Percentiles rank a stretch among this genome's conserved stretches.
These are phyloP conservation scores for Bellardia pandia DNA, from an alignment of 2,888 invertebrate genomes.

Conservation along the genomic window DNA sequence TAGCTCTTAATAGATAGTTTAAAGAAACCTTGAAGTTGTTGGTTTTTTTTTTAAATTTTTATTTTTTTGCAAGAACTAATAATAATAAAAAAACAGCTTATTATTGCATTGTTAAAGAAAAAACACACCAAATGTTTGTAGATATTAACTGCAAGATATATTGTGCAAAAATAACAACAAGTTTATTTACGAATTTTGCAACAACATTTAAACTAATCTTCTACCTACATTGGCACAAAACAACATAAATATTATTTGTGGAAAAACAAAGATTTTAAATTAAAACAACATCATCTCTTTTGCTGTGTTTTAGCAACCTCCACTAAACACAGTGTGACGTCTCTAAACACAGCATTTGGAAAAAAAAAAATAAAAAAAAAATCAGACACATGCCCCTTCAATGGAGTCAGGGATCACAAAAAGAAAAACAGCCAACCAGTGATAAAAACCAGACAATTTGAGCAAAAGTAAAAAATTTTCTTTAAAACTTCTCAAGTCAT, in stretches of 20 bases:
- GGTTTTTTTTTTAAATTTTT: slow-evolving; percentile 3
- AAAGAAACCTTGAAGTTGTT: slow-evolving; percentile 69
- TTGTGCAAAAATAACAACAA: slow-evolving; percentile 58
- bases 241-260: background rate
- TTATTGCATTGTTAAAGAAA: slow-evolving; percentile 66
- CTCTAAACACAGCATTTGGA: background rate
- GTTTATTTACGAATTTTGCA: slow-evolving; percentile 59
- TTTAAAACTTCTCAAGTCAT: too few relatives aligned
- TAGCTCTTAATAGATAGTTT: slow-evolving; percentile 52
- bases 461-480: too few relatives aligned
- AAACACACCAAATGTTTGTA: slow-evolving; percentile 60
- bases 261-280: slow-evolving; percentile 33
- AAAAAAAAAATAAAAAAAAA: background rate
- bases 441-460: background rate
- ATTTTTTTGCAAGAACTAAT: slow-evolving; percentile 40
- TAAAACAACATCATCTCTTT: slow-evolving; percentile 48
- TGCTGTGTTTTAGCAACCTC: slow-evolving; percentile 24
- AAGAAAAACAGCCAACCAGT: background rate
- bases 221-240: slow-evolving; percentile 56
- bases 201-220: slow-evolving; percentile 59
- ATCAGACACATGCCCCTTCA: background rate
- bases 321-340: slow-evolving; percentile 53
- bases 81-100: slow-evolving; percentile 41
- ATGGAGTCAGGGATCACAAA: background rate
- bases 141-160: slow-evolving; percentile 69